Evolutionary conservation across 2,797 vertebrate genomes (phyloP).

Genomic region (Podarcis siculus): DNA sequence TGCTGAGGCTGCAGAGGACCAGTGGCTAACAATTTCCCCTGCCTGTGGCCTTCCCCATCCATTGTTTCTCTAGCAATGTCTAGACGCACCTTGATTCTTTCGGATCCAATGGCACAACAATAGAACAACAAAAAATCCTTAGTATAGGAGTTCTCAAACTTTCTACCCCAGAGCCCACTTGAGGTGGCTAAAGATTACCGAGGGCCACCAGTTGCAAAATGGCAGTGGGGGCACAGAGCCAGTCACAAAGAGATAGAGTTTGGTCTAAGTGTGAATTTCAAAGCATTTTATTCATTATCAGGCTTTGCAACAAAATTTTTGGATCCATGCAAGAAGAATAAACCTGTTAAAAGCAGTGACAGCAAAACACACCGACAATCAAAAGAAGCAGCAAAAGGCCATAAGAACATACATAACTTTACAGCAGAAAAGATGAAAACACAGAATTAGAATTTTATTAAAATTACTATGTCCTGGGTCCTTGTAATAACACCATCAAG

Average conservation of each 20-base stretch:
- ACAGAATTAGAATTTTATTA: not conserved
- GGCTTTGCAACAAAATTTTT: not conserved
- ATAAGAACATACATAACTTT: not conserved
- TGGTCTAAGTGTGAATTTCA: too few species aligned
- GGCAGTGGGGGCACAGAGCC: too few species aligned
- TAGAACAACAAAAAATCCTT: too few species aligned
- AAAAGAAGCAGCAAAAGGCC: not conserved
- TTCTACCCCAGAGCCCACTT: too few species aligned
- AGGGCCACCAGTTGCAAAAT: too few species aligned
- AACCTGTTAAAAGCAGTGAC: not conserved
- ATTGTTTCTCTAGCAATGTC: not conserved
- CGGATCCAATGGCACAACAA: too few species aligned
- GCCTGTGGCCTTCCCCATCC: not conserved
- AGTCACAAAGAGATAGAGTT: too few species aligned
- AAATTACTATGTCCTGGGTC: not conserved
- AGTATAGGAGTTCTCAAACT: too few species aligned
- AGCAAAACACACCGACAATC: not conserved
- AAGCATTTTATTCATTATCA: not conserved
- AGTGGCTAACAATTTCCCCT: not conserved
- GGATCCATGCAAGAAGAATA: not conserved
- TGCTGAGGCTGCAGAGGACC: not conserved
- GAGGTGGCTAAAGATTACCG: too few species aligned
- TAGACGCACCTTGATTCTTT: too few species aligned
- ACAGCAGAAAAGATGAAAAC: not conserved
- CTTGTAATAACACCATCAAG: constrained; percentile 34